Evolutionary conservation across 2,888 invertebrate genomes (phyloP).

Genomic region (Drosophila mimetica): DNA sequence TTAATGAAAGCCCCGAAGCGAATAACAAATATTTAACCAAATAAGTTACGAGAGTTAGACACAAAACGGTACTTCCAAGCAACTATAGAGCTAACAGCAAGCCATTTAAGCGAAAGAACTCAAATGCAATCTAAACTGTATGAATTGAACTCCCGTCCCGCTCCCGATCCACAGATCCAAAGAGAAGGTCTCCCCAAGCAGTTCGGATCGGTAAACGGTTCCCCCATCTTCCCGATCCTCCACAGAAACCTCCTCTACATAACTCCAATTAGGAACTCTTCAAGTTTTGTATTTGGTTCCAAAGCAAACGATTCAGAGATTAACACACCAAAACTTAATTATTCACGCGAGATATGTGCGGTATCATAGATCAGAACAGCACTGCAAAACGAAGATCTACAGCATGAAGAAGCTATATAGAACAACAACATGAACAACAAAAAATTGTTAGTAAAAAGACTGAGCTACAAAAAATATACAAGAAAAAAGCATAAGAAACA

Average conservation of each 20-base stretch:
- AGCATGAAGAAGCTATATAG: constrained; percentile 31
- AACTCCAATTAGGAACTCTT: constrained; percentile 31
- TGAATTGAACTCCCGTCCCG: constrained; percentile 29
- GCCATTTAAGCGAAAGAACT: constrained; percentile 21
- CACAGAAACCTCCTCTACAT: constrained; percentile 4
- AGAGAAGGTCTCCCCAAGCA: not conserved
- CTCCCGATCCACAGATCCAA: not conserved
- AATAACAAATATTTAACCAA: constrained; percentile 59
- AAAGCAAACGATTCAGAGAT: constrained; percentile 41
- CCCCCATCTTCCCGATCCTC: constrained; percentile 5
- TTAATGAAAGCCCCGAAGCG: constrained; percentile 25
- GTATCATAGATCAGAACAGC: constrained; percentile 16
- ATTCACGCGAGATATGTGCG: constrained; percentile 20
- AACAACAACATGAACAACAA: constrained; percentile 46
- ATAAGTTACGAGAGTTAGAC: constrained; percentile 70
- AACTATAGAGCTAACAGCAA: constrained; percentile 70
- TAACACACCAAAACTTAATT: constrained; percentile 7
- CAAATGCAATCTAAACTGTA: constrained; percentile 31
- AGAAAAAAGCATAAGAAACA: constrained; percentile 40
- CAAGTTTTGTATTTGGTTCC: constrained; percentile 43
- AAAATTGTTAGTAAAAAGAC: constrained; percentile 78
- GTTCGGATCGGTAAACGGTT: not conserved
- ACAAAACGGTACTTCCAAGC: constrained; percentile 74
- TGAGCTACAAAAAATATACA: constrained; percentile 73
- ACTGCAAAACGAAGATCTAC: constrained; percentile 21